Conservation (phyloP, 2,113 vertebrate species). For the Nestor notabilis region DNA sequence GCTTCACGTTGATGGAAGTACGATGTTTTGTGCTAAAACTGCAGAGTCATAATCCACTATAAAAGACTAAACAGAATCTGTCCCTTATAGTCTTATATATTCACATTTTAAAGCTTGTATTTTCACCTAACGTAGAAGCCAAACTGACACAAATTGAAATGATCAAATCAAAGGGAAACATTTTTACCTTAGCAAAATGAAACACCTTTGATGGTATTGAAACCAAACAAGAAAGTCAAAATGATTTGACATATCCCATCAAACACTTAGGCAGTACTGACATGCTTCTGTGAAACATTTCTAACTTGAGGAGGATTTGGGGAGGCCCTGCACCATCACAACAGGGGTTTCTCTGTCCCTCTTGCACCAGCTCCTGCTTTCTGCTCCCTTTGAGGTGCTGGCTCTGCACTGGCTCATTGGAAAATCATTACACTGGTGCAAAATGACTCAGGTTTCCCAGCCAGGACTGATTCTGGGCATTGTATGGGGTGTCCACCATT, state of each 20-base stretch:
- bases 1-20: neutral
- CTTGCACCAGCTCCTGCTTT: neutral
- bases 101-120: neutral
- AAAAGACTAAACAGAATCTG: neutral
- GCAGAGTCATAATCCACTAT: neutral
- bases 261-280: neutral
- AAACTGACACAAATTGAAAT: neutral
- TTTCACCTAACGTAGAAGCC: neutral
- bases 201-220: constrained; percentile 38
- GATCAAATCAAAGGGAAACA: constrained; percentile 33
- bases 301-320: neutral
- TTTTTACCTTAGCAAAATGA: constrained; percentile 25
- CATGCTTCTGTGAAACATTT: neutral
- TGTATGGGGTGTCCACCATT: accelerated
- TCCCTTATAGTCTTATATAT: neutral
- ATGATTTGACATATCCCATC: neutral
- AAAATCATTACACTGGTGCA: accelerated
- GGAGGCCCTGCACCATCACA: accelerated
- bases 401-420: neutral
- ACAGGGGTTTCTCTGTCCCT: neutral
- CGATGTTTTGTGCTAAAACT: neutral
- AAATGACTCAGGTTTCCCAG: neutral
- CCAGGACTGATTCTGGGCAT: neutral
- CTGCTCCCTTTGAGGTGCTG: accelerated
- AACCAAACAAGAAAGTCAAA: constrained; percentile 30